Percentiles rank a stretch among this genome's conserved stretches.
Evolutionary conservation across 2,888 invertebrate species (phyloP).

Genomic region (Linyphia triangularis): DNA sequence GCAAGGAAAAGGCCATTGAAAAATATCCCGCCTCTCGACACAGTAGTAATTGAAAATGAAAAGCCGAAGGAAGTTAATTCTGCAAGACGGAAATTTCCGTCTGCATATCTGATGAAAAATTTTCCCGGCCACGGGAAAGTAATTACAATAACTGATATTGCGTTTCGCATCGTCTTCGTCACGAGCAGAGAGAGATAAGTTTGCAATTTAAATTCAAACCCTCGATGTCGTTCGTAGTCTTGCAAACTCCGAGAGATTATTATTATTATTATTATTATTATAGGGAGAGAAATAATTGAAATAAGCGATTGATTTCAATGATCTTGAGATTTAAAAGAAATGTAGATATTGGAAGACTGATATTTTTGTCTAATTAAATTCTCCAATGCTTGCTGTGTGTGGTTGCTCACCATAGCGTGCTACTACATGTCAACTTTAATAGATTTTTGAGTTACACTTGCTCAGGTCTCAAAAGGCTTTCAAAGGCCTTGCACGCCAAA

Average conservation of each 20-base stretch:
- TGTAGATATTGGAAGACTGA: no score
- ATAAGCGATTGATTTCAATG: neutral
- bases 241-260: conserved; percentile 9
- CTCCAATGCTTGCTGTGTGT: no score
- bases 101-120: conserved; percentile 64
- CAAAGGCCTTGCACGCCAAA: no score
- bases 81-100: conserved; percentile 44
- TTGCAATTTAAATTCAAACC: conserved; percentile 54
- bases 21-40: no score
- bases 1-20: no score
- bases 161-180: conserved; percentile 17
- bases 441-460: no score
- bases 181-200: conserved; percentile 33
- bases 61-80: conserved; percentile 59
- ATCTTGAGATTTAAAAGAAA: no score
- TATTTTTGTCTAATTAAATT: no score
- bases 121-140: conserved; percentile 44
- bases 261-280: no score
- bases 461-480: no score
- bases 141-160: conserved; percentile 70
- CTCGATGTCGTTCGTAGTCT: conserved; percentile 6
- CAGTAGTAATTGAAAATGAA: conserved; percentile 60
- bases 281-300: neutral
- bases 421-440: no score
- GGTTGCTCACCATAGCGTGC: no score